These are phyloP conservation scores for Rhodeus uyekii DNA, from an alignment of 2,797 vertebrate genomes.

Conservation along the genomic window DNA sequence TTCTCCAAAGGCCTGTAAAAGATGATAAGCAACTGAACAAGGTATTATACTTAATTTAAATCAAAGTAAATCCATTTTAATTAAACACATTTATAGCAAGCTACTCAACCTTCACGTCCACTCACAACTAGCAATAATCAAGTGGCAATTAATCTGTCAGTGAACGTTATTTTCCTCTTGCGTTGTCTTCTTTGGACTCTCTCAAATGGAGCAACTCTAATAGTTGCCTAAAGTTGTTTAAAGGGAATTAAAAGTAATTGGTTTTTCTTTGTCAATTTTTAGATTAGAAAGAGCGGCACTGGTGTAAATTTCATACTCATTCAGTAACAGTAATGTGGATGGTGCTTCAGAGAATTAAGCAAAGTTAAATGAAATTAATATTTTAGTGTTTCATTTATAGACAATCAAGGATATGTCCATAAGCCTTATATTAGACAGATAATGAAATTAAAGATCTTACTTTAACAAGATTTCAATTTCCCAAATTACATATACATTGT, in stretches of 20 bases:
- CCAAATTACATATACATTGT: constrained; percentile 43
- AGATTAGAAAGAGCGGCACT: constrained; percentile 70
- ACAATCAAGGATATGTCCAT: constrained; percentile 67
- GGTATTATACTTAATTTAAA: constrained; percentile 78
- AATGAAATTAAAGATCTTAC: constrained; percentile 30
- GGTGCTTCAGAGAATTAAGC: constrained; percentile 74
- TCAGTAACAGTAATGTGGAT: constrained; percentile 76
- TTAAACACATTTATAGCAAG: constrained; percentile 82
- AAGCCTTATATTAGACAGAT: constrained; percentile 45
- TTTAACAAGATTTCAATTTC: constrained; percentile 45
- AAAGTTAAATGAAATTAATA: constrained; percentile 66
- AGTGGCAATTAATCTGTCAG: constrained; percentile 65
- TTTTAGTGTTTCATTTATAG: constrained; percentile 64
- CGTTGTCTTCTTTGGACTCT: constrained; percentile 67
- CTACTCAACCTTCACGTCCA: constrained; percentile 78
- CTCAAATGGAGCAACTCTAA: constrained; percentile 63
- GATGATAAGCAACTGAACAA: constrained; percentile 75
- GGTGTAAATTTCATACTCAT: constrained; percentile 74
- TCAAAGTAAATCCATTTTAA: constrained; percentile 80
- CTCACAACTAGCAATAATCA: constrained; percentile 77
- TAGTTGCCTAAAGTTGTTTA: constrained; percentile 77
- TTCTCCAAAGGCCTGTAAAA: constrained; percentile 44
- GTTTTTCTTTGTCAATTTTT: constrained; percentile 77
- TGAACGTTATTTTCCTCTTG: constrained; percentile 62
- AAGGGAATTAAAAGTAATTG: constrained; percentile 75